These are phyloP conservation scores for Sarcophilus harrisii DNA, from an alignment of 2,797 vertebrate species.

Conservation along the genomic window DNA sequence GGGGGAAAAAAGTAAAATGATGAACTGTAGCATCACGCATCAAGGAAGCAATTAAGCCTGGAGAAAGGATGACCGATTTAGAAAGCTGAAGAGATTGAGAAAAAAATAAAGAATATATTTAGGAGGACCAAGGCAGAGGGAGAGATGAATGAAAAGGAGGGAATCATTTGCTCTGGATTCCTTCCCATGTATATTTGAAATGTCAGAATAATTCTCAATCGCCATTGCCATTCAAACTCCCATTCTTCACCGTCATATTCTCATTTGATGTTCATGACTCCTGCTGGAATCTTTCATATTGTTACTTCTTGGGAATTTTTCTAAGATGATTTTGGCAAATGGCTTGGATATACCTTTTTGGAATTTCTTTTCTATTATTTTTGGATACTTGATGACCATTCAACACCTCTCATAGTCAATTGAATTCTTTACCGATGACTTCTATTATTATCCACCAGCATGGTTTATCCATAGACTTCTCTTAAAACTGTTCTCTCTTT, in stretches of 20 bases:
- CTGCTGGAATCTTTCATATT: background rate
- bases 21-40: background rate
- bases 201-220: background rate
- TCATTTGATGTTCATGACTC: background rate
- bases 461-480: background rate
- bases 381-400: background rate
- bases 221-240: background rate
- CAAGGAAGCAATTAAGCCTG: background rate
- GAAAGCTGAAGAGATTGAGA: background rate
- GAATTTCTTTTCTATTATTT: background rate
- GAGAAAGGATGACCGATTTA: background rate
- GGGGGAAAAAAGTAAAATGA: background rate
- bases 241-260: background rate
- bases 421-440: background rate
- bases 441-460: background rate
- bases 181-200: background rate
- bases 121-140: no score
- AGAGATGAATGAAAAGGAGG: background rate
- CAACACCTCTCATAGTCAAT: background rate
- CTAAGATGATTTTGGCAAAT: background rate
- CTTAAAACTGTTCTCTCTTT: background rate
- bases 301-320: background rate
- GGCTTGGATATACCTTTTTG: background rate
- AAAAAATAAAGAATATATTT: no score
- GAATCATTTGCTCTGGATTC: background rate